Conservation (phyloP, 1,140 invertebrate species). For the Platorchestia sp. region DNA sequence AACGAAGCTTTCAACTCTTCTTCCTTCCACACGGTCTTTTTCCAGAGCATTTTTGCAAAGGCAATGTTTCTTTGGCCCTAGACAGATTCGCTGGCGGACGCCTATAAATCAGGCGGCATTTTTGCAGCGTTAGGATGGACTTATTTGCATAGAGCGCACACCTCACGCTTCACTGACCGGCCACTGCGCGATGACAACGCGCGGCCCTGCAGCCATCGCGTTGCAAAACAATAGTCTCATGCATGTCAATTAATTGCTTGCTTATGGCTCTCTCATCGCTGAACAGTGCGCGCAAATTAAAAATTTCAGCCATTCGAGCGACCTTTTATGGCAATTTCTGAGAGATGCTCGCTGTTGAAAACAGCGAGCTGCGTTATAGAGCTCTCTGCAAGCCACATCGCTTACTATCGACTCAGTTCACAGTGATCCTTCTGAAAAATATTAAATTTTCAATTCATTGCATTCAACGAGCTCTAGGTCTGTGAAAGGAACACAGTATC, state of each 20-base stretch:
- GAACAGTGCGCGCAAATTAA: background rate
- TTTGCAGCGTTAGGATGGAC: constrained; percentile 42
- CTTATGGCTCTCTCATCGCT: background rate
- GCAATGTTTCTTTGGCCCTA: constrained; percentile 52
- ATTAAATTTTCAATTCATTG: background rate
- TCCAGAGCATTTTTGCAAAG: constrained; percentile 16
- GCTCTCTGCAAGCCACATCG: background rate
- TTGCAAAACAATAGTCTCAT: background rate
- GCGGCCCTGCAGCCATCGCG: background rate
- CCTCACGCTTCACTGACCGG: constrained; percentile 43
- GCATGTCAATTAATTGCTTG: background rate
- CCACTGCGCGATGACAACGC: constrained; percentile 32
- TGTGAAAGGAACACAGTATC: background rate
- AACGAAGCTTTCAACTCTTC: constrained; percentile 42
- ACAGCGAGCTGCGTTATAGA: background rate
- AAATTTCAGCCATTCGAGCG: background rate
- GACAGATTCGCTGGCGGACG: constrained; percentile 42
- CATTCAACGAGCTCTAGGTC: background rate
- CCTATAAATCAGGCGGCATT: constrained; percentile 52
- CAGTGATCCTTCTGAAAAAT: background rate
- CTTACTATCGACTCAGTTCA: background rate
- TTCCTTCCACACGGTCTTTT: background rate
- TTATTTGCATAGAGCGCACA: constrained; percentile 50
- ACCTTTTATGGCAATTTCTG: background rate
- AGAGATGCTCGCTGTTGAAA: background rate